A percentile compares a stretch with the other conserved stretches of the same genome.
Conservation (phyloP, 2,888 invertebrate genomes). For the Stratiomys singularior region DNA sequence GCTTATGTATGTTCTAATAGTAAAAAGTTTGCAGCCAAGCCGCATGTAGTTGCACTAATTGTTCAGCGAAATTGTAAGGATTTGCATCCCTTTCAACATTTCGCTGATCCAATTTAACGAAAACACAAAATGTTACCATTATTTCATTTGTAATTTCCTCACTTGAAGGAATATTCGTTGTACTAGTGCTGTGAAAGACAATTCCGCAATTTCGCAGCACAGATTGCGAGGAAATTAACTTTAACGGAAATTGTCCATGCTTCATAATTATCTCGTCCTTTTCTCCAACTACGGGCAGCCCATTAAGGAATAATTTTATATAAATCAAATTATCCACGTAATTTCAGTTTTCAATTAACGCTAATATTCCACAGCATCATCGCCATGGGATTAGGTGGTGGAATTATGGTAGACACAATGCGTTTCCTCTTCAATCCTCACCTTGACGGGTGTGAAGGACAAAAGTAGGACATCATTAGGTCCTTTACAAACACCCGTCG, state of each 20-base stretch:
- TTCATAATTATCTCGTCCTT: conserved; percentile 41
- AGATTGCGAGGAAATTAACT: conserved; percentile 49
- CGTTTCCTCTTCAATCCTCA: conserved; percentile 25
- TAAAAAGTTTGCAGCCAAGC: too few species aligned
- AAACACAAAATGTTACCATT: background rate
- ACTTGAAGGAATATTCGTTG: background rate
- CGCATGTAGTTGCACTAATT: too few species aligned
- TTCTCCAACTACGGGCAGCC: background rate
- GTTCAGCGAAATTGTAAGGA: too few species aligned
- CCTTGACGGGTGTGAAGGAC: conserved; percentile 17
- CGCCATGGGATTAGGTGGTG: conserved; percentile 13
- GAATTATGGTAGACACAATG: conserved; percentile 29
- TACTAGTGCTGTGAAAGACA: conserved; percentile 29
- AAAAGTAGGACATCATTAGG: conserved; percentile 37
- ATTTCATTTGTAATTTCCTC: conserved; percentile 39
- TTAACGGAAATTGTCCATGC: conserved; percentile 46
- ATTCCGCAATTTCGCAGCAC: conserved; percentile 43
- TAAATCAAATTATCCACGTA: conserved; percentile 37
- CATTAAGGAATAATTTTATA: conserved; percentile 22
- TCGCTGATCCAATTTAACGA: background rate
- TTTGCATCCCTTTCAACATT: too few species aligned
- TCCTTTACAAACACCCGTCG: conserved; percentile 35
- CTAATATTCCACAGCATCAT: conserved; percentile 20
- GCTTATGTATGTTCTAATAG: too few species aligned
- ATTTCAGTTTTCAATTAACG: conserved; percentile 43